Conservation (phyloP, 2,888 invertebrate species). For the Phyllotreta striolata region DNA sequence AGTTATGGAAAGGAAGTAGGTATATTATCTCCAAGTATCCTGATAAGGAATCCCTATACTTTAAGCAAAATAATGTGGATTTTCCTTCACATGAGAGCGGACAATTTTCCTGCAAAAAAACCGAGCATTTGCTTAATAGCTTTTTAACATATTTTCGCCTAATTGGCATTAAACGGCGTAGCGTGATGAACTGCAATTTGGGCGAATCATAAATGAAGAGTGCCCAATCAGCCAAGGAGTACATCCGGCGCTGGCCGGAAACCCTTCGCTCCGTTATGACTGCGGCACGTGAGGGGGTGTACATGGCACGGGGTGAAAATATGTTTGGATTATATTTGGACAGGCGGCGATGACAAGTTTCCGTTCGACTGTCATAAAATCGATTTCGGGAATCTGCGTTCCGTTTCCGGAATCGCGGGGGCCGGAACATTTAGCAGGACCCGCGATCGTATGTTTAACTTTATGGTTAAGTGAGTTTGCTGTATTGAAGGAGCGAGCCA, state of each 20-base stretch:
- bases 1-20: no score
- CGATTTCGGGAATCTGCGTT: conserved; percentile 26
- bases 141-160: conserved; percentile 52
- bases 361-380: conserved; percentile 34
- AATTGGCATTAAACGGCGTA: conserved; percentile 57
- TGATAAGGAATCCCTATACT: no score
- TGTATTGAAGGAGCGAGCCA: background rate
- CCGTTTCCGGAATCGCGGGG: conserved; percentile 31
- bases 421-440: conserved; percentile 32
- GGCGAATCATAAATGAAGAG: conserved; percentile 52
- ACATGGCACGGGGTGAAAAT: conserved; percentile 25
- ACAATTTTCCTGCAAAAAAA: no score
- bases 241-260: conserved; percentile 56
- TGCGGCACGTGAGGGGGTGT: conserved; percentile 43
- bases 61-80: no score
- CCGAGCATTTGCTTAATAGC: no score
- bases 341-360: conserved; percentile 30
- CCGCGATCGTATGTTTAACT: conserved; percentile 23
- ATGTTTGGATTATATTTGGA: conserved; percentile 36
- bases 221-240: conserved; percentile 58
- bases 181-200: conserved; percentile 58
- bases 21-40: no score
- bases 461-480: conserved; percentile 22
- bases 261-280: conserved; percentile 52
- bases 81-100: no score